A percentile compares a stretch with the other conserved stretches of the same genome.
Conservation (phyloP, 2,888 invertebrate species). For the Augiades crinisus region DNA sequence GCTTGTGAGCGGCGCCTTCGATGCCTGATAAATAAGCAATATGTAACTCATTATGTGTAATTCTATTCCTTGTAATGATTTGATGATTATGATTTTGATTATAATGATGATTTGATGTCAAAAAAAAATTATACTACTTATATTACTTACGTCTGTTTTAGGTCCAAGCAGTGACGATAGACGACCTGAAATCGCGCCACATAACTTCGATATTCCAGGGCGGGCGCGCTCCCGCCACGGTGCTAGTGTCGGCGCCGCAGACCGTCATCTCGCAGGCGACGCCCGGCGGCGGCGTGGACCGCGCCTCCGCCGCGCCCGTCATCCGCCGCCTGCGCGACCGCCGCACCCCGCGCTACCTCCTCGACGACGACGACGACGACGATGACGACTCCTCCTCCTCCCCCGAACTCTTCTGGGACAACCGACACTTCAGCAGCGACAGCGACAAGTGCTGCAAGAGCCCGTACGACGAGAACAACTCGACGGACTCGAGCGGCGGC, state of each 20-base stretch:
- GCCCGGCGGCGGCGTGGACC: constrained; percentile 43
- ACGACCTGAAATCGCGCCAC: constrained; percentile 61
- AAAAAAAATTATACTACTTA: too few relatives aligned
- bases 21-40: too few relatives aligned
- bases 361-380: constrained; percentile 58
- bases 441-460: constrained; percentile 76
- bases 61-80: too few relatives aligned
- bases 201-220: constrained; percentile 70
- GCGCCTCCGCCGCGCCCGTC: constrained; percentile 53
- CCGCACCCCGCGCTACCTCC: constrained; percentile 45
- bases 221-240: constrained; percentile 61
- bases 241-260: constrained; percentile 65
- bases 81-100: too few relatives aligned
- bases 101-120: too few relatives aligned
- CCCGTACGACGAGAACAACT: constrained; percentile 67
- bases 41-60: too few relatives aligned
- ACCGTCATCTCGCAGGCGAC: constrained; percentile 69
- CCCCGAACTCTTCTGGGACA: constrained; percentile 72
- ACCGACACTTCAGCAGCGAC: constrained; percentile 66
- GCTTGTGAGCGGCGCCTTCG: too few relatives aligned
- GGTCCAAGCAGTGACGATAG: constrained; percentile 68
- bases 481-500: constrained; percentile 63
- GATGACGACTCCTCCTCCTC: constrained; percentile 62
- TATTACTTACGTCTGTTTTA: constrained; percentile 38
- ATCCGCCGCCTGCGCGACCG: constrained; percentile 67